Evolutionary conservation across 1,140 invertebrate species (phyloP), one percentile per base, ranked within the genome.

Genomic region (Apis dorsata): DNA sequence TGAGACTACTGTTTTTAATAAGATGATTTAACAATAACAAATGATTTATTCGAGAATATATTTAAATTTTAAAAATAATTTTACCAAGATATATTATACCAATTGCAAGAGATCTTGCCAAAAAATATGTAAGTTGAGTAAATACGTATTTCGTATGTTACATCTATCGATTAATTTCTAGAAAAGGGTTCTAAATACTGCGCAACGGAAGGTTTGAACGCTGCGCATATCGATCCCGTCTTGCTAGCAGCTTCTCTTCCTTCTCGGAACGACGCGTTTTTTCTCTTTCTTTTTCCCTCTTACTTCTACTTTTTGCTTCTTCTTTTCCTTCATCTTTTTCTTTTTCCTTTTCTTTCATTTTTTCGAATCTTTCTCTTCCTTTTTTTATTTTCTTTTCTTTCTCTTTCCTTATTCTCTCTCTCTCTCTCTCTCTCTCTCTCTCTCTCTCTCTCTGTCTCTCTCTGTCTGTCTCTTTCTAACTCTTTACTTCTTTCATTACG

Each of bases 201-300:
- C 86, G 83, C 86, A 88, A 88, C 66, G 70, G 63, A 87, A 59
- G 81, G 28, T 72, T 76, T 62, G 82, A 85, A 73, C 78, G 86
- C 78, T 88, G 80, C 73, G 84, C 86, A 81, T 88, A 88, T 88
- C 86, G 84, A 88, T 88, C 86, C 80, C 77, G 68, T 19, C 73
- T 72, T 59, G 60, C 68, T 49, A 34, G 65, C 77, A 65, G 66
- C 79, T 73, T 51, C 66, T 80, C 81, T 81, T 74, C 81, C 72
- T 80, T 75, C 83, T 82, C 79, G 75, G 57, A 82, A 84, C 81
- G 60, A 17, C 57, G 55, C 62, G 57, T 74, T 69, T 85, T 85
- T 84, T 73, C 83, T 78, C 83, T 81, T 53, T 69, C 63, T 68
- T 84, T 57, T 65, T 73, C 57, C 3, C 11, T 60, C 70, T 65